Base-by-base conservation (phyloP, 2,888 invertebrate genomes). In the Tetranychus truncatus region DNA sequence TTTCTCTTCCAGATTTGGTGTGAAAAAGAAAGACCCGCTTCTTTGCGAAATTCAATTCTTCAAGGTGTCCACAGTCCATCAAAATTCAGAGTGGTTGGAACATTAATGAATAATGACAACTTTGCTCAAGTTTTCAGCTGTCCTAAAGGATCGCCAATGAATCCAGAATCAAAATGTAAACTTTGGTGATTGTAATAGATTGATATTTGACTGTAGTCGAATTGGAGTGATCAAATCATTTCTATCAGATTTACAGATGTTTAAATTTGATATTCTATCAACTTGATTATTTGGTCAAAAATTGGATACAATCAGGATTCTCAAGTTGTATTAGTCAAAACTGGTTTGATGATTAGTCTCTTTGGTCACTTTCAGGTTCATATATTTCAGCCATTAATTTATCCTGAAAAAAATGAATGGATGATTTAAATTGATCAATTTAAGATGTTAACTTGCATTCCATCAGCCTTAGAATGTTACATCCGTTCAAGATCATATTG, bases 71-170 rank as follows among this genome's bases (percentile, higher is more conserved):
- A 66, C n/a, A 44, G 21, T 66, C 66, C 66, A 67, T 66, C 45
- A 11, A 9, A 18, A 66, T 77, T 69, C 45, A 21, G 78, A 55
- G 78, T 78, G 7, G 72, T 72, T 46, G 78, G 78, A 5, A 72
- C 78, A 6, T 46, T 78, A n/a, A 75, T 75, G 9, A 78, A 78
- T 73, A 77, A 20, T 21, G 24, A 21, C 20, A 77, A 75, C 9
- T 78, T 78, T 65, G 77, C 77, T 15, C 67, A 65, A 24, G 78
- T 76, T 18, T 78, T 78, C 65, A 75, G 77, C 9, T 78, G 78
- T 71, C 73, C 71, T 21, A 18, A 20, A 15, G 78, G 77, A 11
- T 46, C 75, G 8, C 65, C 45, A n/a, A 79, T 79, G 78, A 78
- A 78, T 73, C 78, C 78, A 24, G 20, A 45, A 7, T 9, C 9